A percentile compares a stretch with the other conserved stretches of the same genome.
Evolutionary conservation across 2,113 vertebrate species (phyloP).

Genomic region (Tor tambroides): DNA sequence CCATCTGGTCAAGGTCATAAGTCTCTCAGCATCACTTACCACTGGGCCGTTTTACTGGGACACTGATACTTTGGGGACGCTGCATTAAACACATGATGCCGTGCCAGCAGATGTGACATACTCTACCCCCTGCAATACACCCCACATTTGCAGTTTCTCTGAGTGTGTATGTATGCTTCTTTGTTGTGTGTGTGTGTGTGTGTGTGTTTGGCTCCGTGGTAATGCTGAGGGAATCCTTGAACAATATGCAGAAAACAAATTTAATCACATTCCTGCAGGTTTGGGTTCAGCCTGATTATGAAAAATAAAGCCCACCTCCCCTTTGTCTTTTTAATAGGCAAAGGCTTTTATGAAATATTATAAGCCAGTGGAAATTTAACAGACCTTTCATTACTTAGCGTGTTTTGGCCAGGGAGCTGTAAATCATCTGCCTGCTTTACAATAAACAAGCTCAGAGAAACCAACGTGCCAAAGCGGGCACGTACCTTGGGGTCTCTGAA

Average conservation of each 20-base stretch:
- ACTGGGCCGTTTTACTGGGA: constrained; percentile 53
- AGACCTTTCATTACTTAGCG: constrained; percentile 21
- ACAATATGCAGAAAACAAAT: constrained; percentile 65
- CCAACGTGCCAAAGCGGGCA: neutral
- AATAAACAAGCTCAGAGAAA: constrained; percentile 20
- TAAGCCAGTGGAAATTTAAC: constrained; percentile 61
- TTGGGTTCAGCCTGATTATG: constrained; percentile 57
- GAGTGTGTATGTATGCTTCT: neutral
- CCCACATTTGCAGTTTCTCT: neutral
- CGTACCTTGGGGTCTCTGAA: neutral
- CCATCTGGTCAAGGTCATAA: constrained; percentile 70
- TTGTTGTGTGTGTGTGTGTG: constrained; percentile 17
- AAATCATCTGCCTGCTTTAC: constrained; percentile 17
- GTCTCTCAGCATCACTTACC: constrained; percentile 64
- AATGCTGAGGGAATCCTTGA: constrained; percentile 56
- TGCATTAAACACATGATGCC: constrained; percentile 55
- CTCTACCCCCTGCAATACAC: neutral
- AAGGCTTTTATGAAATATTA: constrained; percentile 67
- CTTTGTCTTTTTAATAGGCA: constrained; percentile 64
- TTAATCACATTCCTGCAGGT: constrained; percentile 67
- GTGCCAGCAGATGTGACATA: constrained; percentile 25
- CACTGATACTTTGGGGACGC: constrained; percentile 52
- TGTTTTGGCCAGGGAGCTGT: constrained; percentile 19
- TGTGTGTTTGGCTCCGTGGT: neutral
- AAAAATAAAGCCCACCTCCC: constrained; percentile 62